A percentile compares a stretch with the other conserved stretches of the same genome.
Conservation (phyloP, 2,888 invertebrate species). For the Galerucella nymphaeae region DNA sequence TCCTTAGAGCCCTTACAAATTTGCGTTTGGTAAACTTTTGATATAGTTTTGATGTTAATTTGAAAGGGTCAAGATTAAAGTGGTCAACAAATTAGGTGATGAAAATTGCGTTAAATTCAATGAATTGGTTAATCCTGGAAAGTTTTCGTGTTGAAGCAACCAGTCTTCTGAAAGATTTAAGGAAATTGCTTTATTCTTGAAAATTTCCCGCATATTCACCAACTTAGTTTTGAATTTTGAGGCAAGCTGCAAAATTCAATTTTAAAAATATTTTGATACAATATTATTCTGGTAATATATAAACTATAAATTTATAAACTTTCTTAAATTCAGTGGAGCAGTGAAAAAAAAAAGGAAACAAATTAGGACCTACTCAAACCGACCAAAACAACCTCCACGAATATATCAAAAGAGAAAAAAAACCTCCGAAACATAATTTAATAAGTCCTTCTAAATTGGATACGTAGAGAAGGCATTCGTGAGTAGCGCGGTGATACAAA, state of each 20-base stretch:
- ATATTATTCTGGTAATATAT: too few relatives aligned
- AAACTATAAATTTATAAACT: too few relatives aligned
- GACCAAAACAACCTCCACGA: neutral
- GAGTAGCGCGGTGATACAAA: constrained; percentile 43
- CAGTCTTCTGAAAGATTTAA: too few relatives aligned
- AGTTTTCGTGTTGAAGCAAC: neutral
- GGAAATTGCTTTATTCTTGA: too few relatives aligned
- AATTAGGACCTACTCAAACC: constrained; percentile 3
- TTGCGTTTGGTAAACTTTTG: constrained; percentile 35
- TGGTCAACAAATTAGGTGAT: constrained; percentile 41
- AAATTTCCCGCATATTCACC: too few relatives aligned
- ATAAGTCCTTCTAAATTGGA: constrained; percentile 32
- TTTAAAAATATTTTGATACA: too few relatives aligned
- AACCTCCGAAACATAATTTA: constrained; percentile 27
- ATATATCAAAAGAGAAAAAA: constrained; percentile 24
- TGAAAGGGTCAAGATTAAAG: constrained; percentile 40
- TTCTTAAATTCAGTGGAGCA: neutral
- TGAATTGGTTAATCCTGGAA: constrained; percentile 35
- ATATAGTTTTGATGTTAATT: constrained; percentile 43
- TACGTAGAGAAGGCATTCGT: constrained; percentile 19
- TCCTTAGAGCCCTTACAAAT: constrained; percentile 29
- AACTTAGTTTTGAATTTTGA: too few relatives aligned
- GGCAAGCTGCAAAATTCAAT: too few relatives aligned
- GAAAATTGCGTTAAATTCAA: constrained; percentile 39
- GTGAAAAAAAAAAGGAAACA: constrained; percentile 5